phyloP scores from a whole-genome alignment of 2,113 vertebrate species.

The Vulpes vulpes region DNA sequence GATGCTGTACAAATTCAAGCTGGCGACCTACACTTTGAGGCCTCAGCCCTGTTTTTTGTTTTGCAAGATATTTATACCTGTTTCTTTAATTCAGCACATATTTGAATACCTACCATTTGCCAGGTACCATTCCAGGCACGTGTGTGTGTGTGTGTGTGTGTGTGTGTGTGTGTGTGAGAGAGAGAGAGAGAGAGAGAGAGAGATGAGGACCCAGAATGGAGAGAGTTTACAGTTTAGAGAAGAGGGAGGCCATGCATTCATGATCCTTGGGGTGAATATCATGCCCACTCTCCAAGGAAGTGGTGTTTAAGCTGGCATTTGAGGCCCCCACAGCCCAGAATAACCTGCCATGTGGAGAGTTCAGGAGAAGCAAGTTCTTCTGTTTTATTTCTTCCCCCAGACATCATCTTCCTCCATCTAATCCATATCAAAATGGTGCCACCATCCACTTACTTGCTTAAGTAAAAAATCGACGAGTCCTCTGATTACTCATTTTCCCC shows the following conservation, averaged over 20 bases:
- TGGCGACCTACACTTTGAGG: neutral
- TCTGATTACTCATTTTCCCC: neutral
- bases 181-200: too few relatives aligned
- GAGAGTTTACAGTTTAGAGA: neutral
- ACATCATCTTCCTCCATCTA: neutral
- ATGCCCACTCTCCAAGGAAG: neutral
- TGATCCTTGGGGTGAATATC: neutral
- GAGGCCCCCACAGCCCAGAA: slow-evolving; percentile 22
- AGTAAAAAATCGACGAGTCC: neutral
- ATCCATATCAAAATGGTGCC: neutral
- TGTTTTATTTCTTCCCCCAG: neutral
- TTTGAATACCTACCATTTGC: neutral
- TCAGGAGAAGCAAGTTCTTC: neutral
- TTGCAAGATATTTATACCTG: neutral
- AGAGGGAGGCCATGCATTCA: neutral
- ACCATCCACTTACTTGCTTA: neutral
- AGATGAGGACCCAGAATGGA: neutral
- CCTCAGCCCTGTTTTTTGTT: neutral
- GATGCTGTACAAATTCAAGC: neutral
- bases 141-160: too few relatives aligned
- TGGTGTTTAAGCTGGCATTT: slow-evolving; percentile 52
- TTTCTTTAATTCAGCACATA: neutral
- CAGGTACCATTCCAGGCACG: neutral
- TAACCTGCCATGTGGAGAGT: neutral
- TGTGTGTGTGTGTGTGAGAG: neutral